These are phyloP conservation scores for Disparrhopalites patrizii DNA, from an alignment of 2,888 invertebrate genomes.

Conservation along the genomic window DNA sequence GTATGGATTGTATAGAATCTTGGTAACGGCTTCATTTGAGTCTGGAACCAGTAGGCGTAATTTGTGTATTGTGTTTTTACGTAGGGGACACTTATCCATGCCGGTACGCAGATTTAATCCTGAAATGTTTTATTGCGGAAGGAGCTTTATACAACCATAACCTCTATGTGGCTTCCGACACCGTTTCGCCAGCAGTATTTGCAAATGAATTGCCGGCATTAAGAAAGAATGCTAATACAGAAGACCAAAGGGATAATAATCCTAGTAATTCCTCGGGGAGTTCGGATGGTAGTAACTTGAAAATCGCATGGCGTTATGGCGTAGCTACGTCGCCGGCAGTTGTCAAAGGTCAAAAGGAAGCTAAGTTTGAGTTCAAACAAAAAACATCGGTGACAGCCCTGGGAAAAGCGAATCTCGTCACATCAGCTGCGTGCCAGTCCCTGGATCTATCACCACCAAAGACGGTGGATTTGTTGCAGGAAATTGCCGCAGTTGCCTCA, in stretches of 20 bases:
- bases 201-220: slow-evolving; percentile 35
- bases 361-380: slow-evolving; percentile 43
- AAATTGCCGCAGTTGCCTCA: slow-evolving; percentile 29
- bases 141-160: slow-evolving; percentile 37
- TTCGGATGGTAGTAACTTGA: slow-evolving; percentile 24
- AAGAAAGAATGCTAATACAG: slow-evolving; percentile 9
- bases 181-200: slow-evolving; percentile 20
- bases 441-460: not conserved
- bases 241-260: not conserved
- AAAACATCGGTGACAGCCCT: slow-evolving; percentile 34
- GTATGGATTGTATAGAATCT: not conserved
- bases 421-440: slow-evolving; percentile 14
- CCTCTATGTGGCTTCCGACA: slow-evolving; percentile 34
- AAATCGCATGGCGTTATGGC: slow-evolving; percentile 46
- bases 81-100: slow-evolving; percentile 40
- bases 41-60: too few species aligned
- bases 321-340: not conserved
- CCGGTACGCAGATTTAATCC: slow-evolving; percentile 37
- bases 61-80: too few species aligned
- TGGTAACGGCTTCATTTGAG: too few species aligned
- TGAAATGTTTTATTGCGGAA: slow-evolving; percentile 44
- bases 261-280: not conserved
- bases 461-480: slow-evolving; percentile 28
- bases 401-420: slow-evolving; percentile 33
- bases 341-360: slow-evolving; percentile 27